Base-by-base conservation (phyloP, 2,113 vertebrate species). In the Rhizomys pruinosus region DNA sequence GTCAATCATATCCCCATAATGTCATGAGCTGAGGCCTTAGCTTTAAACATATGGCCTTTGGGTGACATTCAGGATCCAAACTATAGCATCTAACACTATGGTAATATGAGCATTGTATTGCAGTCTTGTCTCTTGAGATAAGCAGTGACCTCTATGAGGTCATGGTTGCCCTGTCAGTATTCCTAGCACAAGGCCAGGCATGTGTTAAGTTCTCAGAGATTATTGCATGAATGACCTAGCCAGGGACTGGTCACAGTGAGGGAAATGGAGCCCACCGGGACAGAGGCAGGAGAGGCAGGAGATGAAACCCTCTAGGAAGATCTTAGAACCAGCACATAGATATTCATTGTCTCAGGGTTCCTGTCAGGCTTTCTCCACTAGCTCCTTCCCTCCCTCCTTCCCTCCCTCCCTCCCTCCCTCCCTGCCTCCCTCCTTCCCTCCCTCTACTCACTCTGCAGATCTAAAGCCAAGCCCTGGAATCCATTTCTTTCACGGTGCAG, bases 331-430 rank as follows among this genome's bases (percentile, higher is more conserved):
- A 10, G 16, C 34, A n/a, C 29, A 34, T 13, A 68, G 39, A 9
- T 0, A 16, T 47, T 23, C 32, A 59, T 57, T 71, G 20, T 32
- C n/a, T 57, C 2, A 32, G 47, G 52, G 4, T 23, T 59, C 13
- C n/a, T 22, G 19, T 7, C 16, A 4, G 7, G 23, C 29, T 12
- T 27, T 68, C 25, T 39, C 1, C 13, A 2, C 1, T 0, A n/a
- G n/a, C n/a, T n/a, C n/a, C n/a, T 19, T 1, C 7, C 11, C 1
- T 0, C 0, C 2, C 23, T 15, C 55, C 5, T 34, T 57, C 20
- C n/a, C 52, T 29, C 19, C 32, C 25, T n/a, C 37, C 27, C 27
- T 17, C n/a, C 32, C 7, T 5, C 57, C 20, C 32, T 17, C 29
- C 39, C 19, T 34, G 34, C 9, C 11, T 9, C 5, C 1, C 17